phyloP scores from a whole-genome alignment of 30 jellyfish, hydroid and myxozoan species.

The Catostylus mosaicus region DNA sequence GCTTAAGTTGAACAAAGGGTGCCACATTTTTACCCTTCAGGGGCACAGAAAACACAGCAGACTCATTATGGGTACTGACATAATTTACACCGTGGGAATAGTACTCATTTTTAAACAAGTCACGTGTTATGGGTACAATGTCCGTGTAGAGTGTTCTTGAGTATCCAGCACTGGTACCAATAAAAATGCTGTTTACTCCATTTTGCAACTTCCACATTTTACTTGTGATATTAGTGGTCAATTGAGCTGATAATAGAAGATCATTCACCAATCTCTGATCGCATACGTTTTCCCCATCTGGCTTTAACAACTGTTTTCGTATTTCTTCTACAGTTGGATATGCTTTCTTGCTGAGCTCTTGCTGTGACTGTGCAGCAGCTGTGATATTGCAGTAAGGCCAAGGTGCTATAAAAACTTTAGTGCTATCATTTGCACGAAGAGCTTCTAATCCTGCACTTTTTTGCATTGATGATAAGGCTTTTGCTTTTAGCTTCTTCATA shows the following conservation, averaged over 20 bases:
- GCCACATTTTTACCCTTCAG: slow-evolving; percentile 7
- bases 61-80: slow-evolving; percentile 26
- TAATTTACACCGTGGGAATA: slow-evolving; percentile 63
- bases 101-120: slow-evolving; percentile 53
- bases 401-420: slow-evolving; percentile 56
- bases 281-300: neutral
- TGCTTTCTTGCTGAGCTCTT: slow-evolving; percentile 69
- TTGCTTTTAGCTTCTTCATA: slow-evolving; percentile 43
- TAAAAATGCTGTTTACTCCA: slow-evolving; percentile 61
- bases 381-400: slow-evolving; percentile 78
- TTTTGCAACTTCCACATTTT: slow-evolving; percentile 38
- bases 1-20: slow-evolving; percentile 9
- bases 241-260: slow-evolving; percentile 59
- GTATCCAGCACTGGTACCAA: slow-evolving; percentile 78
- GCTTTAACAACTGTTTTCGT: slow-evolving; percentile 27
- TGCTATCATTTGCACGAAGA: slow-evolving; percentile 14
- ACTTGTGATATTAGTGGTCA: slow-evolving; percentile 44
- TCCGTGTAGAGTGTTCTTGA: slow-evolving; percentile 37
- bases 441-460: slow-evolving; percentile 32
- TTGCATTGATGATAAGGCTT: neutral
- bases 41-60: slow-evolving; percentile 64
- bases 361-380: slow-evolving; percentile 71
- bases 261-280: slow-evolving; percentile 36
- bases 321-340: slow-evolving; percentile 85
- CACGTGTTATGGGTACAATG: slow-evolving; percentile 60